Percentiles rank a stretch among this genome's conserved stretches.
Evolutionary conservation across 2,113 vertebrate genomes (phyloP).

Genomic region (Sialia sialis): DNA sequence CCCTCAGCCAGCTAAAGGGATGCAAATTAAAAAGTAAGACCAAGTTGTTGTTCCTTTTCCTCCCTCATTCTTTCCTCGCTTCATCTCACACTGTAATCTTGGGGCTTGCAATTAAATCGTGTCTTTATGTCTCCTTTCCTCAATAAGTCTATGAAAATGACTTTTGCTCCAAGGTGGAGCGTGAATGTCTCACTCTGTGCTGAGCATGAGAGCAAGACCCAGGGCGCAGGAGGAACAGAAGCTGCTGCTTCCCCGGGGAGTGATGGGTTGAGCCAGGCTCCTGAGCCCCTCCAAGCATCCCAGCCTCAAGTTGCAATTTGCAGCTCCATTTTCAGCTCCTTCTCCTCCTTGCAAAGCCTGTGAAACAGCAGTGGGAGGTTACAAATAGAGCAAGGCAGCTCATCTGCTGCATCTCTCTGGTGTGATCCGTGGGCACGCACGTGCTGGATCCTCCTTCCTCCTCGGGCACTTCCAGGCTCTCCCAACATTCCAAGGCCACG

Average conservation of each 20-base stretch:
- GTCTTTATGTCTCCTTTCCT: neutral
- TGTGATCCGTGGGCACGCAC: neutral
- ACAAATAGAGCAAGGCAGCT: constrained; percentile 7
- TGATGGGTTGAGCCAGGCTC: neutral
- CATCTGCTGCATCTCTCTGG: neutral
- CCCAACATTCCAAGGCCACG: accelerated
- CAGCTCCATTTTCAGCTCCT: neutral
- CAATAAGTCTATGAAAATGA: neutral
- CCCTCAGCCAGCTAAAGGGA: neutral
- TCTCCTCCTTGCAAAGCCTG: constrained; percentile 8
- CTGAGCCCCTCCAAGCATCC: neutral
- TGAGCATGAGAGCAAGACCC: neutral
- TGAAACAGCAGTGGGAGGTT: constrained; percentile 24
- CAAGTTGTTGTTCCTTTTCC: neutral
- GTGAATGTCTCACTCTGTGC: neutral
- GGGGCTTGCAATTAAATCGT: neutral
- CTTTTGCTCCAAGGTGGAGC: neutral
- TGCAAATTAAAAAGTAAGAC: neutral
- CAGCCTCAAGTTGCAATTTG: neutral
- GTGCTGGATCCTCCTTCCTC: neutral
- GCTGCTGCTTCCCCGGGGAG: neutral
- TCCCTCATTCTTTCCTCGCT: neutral
- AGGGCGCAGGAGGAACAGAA: neutral
- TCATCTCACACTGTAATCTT: neutral
- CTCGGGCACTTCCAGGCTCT: neutral